Evolutionary conservation across 2,797 vertebrate genomes (phyloP).

Genomic region (Lagorchestes hirsutus): DNA sequence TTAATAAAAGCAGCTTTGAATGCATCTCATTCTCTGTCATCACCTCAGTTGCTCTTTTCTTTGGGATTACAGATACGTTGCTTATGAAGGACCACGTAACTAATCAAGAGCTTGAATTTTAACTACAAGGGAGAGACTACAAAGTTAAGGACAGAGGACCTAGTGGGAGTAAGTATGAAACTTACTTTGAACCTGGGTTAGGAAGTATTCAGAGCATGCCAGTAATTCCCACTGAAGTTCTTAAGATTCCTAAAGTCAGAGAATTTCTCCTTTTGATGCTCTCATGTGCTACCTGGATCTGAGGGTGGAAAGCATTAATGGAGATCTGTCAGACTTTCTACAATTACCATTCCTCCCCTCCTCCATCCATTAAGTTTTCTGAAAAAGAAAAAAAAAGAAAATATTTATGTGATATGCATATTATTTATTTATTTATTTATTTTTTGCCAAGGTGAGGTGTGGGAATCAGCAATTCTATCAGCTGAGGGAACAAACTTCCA

Average conservation of each 20-base stretch:
- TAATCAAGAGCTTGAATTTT: slow-evolving; percentile 58
- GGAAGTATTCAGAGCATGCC: slow-evolving; percentile 1
- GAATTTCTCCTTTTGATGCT: background rate
- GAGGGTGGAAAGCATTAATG: slow-evolving; percentile 4
- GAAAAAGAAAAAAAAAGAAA: background rate
- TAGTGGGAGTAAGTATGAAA: slow-evolving; percentile 5
- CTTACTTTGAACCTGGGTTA: slow-evolving; percentile 39
- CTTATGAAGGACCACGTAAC: slow-evolving; percentile 60
- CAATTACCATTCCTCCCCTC: background rate
- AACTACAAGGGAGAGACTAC: slow-evolving; percentile 54
- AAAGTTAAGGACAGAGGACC: slow-evolving; percentile 63
- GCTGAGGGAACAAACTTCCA: background rate
- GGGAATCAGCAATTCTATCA: background rate
- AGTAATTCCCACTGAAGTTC: slow-evolving; percentile 13
- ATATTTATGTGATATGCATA: background rate
- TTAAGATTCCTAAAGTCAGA: background rate
- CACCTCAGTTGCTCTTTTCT: slow-evolving; percentile 19
- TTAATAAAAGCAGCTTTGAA: slow-evolving; percentile 81
- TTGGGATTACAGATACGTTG: slow-evolving; percentile 8
- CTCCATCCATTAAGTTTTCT: background rate
- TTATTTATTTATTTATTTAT: background rate
- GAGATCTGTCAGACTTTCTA: background rate
- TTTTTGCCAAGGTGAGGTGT: slow-evolving; percentile 3
- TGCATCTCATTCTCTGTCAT: slow-evolving; percentile 64
- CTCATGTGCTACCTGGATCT: slow-evolving; percentile 3